Conservation (phyloP, 2,888 invertebrate genomes). For the Cylindroiulus punctatus region DNA sequence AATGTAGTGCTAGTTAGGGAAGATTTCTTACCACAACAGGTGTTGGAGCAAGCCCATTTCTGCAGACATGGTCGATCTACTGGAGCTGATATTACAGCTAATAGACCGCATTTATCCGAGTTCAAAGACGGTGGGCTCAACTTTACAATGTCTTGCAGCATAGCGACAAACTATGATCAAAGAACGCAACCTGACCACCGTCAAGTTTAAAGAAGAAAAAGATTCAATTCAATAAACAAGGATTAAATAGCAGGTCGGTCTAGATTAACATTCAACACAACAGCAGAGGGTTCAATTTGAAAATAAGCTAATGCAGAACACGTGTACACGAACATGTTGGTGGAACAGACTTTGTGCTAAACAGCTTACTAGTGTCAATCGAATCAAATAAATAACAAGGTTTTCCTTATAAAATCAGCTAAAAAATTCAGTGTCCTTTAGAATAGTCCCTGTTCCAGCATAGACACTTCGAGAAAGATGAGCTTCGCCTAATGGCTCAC, state of each 20-base stretch:
- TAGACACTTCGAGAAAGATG: no score
- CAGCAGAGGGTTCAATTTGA: background rate
- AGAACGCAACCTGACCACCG: background rate
- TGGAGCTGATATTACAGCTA: background rate
- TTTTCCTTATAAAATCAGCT: no score
- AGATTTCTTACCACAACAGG: slow-evolving; percentile 11
- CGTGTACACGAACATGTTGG: no score
- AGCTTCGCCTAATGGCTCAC: no score
- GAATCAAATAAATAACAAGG: no score
- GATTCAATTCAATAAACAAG: background rate
- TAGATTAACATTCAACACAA: background rate
- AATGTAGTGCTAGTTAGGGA: background rate
- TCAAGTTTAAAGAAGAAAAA: background rate
- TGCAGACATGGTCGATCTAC: background rate
- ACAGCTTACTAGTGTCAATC: no score
- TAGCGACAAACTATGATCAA: background rate
- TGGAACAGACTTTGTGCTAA: no score
- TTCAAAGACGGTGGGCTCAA: background rate
- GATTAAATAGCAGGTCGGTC: background rate
- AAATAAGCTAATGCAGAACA: no score
- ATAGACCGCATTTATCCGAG: background rate
- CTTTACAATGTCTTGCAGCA: background rate
- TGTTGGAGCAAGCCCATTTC: slow-evolving; percentile 2
- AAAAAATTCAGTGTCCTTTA: no score
- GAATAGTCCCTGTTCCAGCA: no score